phyloP scores from a whole-genome alignment of 1,140 invertebrate genomes.

The Temnothorax curvispinosus region DNA sequence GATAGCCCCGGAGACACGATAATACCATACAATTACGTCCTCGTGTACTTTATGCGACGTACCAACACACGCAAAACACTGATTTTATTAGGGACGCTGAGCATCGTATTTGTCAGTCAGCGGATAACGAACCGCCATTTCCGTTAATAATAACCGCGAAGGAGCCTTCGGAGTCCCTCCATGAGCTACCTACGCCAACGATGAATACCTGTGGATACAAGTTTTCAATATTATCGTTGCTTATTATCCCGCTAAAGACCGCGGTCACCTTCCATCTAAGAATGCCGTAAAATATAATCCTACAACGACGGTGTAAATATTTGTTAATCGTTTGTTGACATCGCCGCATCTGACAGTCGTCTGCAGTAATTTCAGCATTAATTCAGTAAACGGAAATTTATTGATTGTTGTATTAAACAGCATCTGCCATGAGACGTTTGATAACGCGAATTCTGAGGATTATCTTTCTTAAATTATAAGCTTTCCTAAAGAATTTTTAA shows the following conservation, averaged over 20 bases:
- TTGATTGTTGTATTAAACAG: neutral
- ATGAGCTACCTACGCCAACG: neutral
- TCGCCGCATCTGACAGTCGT: constrained; percentile 14
- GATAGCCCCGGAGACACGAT: constrained; percentile 70
- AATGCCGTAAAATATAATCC: constrained; percentile 47
- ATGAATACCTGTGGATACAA: constrained; percentile 17
- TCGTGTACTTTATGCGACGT: constrained; percentile 69
- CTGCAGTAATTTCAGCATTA: constrained; percentile 4
- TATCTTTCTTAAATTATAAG: neutral
- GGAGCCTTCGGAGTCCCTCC: neutral
- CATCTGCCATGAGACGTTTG: neutral
- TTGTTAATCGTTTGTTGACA: constrained; percentile 31
- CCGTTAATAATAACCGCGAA: constrained; percentile 53
- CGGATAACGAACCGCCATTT: constrained; percentile 54
- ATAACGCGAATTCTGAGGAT: neutral
- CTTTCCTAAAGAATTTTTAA: neutral
- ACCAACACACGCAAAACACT: constrained; percentile 40
- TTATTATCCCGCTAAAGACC: constrained; percentile 25
- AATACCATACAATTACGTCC: constrained; percentile 74
- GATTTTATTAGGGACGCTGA: constrained; percentile 64
- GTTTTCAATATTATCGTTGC: constrained; percentile 49
- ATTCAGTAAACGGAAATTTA: constrained; percentile 14
- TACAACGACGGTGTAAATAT: constrained; percentile 28
- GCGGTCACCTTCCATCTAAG: neutral
- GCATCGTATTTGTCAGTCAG: constrained; percentile 57